Percentiles rank a stretch among this genome's conserved stretches.
These are phyloP conservation scores for Xylocopa sonorina DNA, from an alignment of 1,140 invertebrate genomes.

Conservation along the genomic window DNA sequence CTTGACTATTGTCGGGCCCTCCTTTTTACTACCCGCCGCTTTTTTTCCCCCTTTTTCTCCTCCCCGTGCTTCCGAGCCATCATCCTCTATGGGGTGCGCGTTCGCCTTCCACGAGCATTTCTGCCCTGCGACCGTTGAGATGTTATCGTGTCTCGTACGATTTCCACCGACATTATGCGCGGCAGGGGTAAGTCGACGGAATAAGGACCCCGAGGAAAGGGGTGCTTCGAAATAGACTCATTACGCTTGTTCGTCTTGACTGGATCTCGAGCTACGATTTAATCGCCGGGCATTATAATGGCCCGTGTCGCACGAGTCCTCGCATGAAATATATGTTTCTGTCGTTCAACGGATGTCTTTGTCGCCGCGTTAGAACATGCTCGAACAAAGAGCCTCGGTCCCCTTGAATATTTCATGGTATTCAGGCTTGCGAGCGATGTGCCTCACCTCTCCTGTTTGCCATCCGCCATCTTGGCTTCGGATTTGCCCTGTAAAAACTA, in stretches of 20 bases:
- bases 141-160: slow-evolving; percentile 65
- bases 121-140: slow-evolving; percentile 59
- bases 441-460: slow-evolving; percentile 18
- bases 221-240: slow-evolving; percentile 45
- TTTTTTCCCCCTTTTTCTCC: slow-evolving; percentile 1
- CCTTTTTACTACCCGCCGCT: slow-evolving; percentile 62
- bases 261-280: slow-evolving; percentile 48
- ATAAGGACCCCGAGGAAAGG: slow-evolving; percentile 21
- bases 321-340: slow-evolving; percentile 46
- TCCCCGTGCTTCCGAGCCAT: not conserved
- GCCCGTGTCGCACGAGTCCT: slow-evolving; percentile 55
- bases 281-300: slow-evolving; percentile 62
- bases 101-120: slow-evolving; percentile 20
- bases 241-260: slow-evolving; percentile 45
- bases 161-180: slow-evolving; percentile 60
- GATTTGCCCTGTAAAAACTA: not conserved
- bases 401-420: slow-evolving; percentile 50
- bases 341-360: slow-evolving; percentile 52
- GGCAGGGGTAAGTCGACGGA: slow-evolving; percentile 42
- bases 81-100: not conserved
- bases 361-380: slow-evolving; percentile 28
- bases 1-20: slow-evolving; percentile 66
- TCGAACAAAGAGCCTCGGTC: slow-evolving; percentile 28
- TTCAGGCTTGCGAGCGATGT: slow-evolving; percentile 27
- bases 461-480: not conserved